These are phyloP conservation scores for Ridgeia piscesae DNA, from an alignment of 1,140 invertebrate species.

Conservation along the genomic window DNA sequence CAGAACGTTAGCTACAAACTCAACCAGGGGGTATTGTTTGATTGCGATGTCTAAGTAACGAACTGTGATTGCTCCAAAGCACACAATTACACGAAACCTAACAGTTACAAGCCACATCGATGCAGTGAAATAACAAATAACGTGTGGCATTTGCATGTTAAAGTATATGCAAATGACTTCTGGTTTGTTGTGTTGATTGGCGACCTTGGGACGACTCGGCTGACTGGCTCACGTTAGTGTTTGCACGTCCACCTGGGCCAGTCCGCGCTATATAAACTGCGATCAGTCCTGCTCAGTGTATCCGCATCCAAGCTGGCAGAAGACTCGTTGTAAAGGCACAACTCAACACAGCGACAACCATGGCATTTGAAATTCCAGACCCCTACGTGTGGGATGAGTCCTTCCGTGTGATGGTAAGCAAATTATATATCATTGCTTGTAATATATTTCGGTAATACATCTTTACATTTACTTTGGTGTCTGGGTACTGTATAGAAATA, in stretches of 20 bases:
- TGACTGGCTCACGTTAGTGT: neutral
- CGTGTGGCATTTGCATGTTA: too few species aligned
- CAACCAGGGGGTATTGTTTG: too few species aligned
- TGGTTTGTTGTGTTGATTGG: neutral
- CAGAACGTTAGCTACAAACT: too few species aligned
- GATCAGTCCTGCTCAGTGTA: neutral
- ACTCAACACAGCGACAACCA: neutral
- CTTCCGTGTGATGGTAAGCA: neutral
- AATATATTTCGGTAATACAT: too few species aligned
- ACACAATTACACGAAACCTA: too few species aligned
- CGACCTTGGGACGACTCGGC: neutral
- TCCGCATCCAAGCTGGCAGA: neutral
- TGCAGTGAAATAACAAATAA: too few species aligned
- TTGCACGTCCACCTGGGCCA: neutral
- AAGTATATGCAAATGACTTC: too few species aligned
- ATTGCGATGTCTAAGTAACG: too few species aligned
- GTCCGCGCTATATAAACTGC: neutral
- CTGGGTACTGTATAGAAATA: too few species aligned
- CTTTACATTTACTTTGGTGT: too few species aligned
- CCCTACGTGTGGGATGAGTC: neutral
- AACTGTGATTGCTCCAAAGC: too few species aligned
- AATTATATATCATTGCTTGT: neutral
- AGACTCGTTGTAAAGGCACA: neutral
- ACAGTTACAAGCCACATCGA: too few species aligned
- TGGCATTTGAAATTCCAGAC: neutral